Conservation (phyloP, 2,797 vertebrate species). For the Naso thynnoides region DNA sequence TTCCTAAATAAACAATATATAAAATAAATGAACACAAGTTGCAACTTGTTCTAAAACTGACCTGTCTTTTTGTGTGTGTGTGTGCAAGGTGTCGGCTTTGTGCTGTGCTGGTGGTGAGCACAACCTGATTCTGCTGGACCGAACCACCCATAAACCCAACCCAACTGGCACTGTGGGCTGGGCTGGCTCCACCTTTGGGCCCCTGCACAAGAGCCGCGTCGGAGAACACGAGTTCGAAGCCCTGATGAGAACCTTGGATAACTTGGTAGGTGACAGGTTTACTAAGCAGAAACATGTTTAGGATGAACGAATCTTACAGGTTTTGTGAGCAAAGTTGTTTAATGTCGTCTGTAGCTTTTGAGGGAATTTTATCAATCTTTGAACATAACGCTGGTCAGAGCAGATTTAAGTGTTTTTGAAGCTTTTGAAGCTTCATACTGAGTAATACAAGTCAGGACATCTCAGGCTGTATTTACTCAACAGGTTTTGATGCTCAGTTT, state of each 20-base stretch:
- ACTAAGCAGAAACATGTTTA: background rate
- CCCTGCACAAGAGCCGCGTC: conserved; percentile 93
- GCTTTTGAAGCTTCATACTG: too few species aligned
- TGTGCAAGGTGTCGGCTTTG: conserved; percentile 89
- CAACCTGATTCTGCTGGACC: conserved; percentile 94
- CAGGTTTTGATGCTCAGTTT: too few species aligned
- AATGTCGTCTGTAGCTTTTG: background rate
- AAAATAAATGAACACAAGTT: background rate
- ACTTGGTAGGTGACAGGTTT: conserved; percentile 86
- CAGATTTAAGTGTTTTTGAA: background rate
- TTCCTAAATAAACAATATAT: too few species aligned
- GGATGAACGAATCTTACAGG: too few species aligned
- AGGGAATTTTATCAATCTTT: background rate
- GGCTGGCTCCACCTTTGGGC: conserved; percentile 95
- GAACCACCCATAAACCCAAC: conserved; percentile 86
- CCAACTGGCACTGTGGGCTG: conserved; percentile 91
- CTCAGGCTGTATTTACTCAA: too few species aligned
- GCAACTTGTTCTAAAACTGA: conserved; percentile 18
- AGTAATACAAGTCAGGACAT: background rate
- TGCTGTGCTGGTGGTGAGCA: conserved; percentile 90
- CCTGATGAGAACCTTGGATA: conserved; percentile 98
- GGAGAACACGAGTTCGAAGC: conserved; percentile 98
- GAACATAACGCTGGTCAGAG: background rate
- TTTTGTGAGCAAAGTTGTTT: too few species aligned
- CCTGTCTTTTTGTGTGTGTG: background rate